Conservation (phyloP, 2,888 invertebrate species). For the Aleiodes leptofemur region DNA sequence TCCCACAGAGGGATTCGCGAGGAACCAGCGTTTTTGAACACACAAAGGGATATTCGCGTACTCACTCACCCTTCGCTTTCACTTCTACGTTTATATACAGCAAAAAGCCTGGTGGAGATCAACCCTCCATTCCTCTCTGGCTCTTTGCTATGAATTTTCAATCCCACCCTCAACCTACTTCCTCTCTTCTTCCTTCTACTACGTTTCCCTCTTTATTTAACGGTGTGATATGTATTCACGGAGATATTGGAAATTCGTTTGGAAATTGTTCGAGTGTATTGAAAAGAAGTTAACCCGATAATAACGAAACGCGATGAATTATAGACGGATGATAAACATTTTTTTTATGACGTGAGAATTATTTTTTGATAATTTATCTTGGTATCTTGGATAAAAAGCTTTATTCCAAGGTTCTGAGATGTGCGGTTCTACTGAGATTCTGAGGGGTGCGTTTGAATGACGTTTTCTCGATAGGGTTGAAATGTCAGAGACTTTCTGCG, state of each 20-base stretch:
- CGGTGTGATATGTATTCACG: slow-evolving; percentile 5
- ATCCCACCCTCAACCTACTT: slow-evolving; percentile 5
- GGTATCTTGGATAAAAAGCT: no score
- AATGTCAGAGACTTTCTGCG: no score
- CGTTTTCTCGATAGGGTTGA: no score
- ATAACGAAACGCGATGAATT: slow-evolving; percentile 18
- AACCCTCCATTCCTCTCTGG: slow-evolving; percentile 11
- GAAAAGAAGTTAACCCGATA: slow-evolving; percentile 28
- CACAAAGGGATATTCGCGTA: slow-evolving; percentile 45
- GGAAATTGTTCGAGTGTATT: slow-evolving; percentile 26
- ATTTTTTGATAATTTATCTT: no score
- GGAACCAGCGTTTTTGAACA: slow-evolving; percentile 52
- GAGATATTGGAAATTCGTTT: slow-evolving; percentile 30
- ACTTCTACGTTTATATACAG: slow-evolving; percentile 8
- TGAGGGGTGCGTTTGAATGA: no score
- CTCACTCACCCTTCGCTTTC: slow-evolving; percentile 34
- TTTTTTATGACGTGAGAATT: not conserved
- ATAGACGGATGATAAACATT: slow-evolving; percentile 10
- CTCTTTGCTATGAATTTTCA: slow-evolving; percentile 32
- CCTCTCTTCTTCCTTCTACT: not conserved
- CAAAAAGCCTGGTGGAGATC: not conserved
- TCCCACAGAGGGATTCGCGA: slow-evolving; percentile 47
- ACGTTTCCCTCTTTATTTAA: no score
- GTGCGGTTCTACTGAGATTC: no score
- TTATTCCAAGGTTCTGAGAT: no score